phyloP scores from a whole-genome alignment of 2,888 invertebrate genomes.

The Andrena hattorfiana region DNA sequence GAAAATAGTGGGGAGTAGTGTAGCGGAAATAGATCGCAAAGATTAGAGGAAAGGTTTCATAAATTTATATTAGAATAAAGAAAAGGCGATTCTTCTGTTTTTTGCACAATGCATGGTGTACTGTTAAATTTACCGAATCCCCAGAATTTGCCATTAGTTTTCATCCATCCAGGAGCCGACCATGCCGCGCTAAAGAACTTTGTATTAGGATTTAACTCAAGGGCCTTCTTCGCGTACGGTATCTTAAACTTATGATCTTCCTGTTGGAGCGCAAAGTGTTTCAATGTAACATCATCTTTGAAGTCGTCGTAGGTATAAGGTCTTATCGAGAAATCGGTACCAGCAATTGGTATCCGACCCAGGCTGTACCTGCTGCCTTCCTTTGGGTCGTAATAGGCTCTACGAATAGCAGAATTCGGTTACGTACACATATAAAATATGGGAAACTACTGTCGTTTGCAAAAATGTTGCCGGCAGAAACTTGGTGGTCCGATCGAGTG shows the following conservation, averaged over 20 bases:
- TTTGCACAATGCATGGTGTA: neutral
- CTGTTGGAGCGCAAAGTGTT: slow-evolving; percentile 88
- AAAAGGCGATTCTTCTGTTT: neutral
- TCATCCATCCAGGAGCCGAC: slow-evolving; percentile 91
- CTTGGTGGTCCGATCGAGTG: too few relatives aligned
- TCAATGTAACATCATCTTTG: slow-evolving; percentile 87
- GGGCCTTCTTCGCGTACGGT: slow-evolving; percentile 85
- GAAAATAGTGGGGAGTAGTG: neutral
- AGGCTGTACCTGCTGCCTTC: slow-evolving; percentile 93
- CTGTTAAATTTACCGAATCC: slow-evolving; percentile 7
- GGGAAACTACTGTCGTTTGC: too few relatives aligned
- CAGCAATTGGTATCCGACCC: slow-evolving; percentile 93
- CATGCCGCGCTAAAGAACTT: slow-evolving; percentile 87
- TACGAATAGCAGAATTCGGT: slow-evolving; percentile 81
- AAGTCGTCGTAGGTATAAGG: slow-evolving; percentile 92
- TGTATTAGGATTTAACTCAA: slow-evolving; percentile 80
- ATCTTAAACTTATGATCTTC: slow-evolving; percentile 91
- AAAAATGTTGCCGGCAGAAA: too few relatives aligned
- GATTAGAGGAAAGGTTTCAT: too few relatives aligned
- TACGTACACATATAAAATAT: neutral
- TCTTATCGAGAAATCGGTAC: slow-evolving; percentile 93
- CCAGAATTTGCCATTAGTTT: slow-evolving; percentile 86
- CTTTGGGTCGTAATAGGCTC: slow-evolving; percentile 90
- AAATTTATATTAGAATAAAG: too few relatives aligned
- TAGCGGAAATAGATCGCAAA: too few relatives aligned